phyloP scores from a whole-genome alignment of 2,888 invertebrate species.

The Pheosia tremula region DNA sequence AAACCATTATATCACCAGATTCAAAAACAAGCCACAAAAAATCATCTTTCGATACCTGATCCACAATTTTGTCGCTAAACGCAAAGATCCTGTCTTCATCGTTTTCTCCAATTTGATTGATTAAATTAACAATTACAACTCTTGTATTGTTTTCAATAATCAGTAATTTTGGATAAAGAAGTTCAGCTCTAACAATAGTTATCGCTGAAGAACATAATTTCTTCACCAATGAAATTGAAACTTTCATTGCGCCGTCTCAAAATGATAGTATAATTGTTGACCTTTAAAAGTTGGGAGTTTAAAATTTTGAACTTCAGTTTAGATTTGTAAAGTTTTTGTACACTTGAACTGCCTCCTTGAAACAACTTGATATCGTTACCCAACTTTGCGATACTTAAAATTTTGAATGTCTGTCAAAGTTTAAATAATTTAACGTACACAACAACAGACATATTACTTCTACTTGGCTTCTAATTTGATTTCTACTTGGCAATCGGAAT shows the following conservation, averaged over 20 bases:
- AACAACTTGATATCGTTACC: too few species aligned
- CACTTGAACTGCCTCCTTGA: too few species aligned
- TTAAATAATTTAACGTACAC: too few species aligned
- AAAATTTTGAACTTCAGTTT: too few species aligned
- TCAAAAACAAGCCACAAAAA: slow-evolving; percentile 64
- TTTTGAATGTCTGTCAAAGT: too few species aligned
- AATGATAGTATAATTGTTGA: too few species aligned
- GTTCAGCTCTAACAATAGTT: slow-evolving; percentile 44
- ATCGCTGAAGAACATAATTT: slow-evolving; percentile 28
- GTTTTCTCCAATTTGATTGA: slow-evolving; percentile 37
- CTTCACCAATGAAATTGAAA: slow-evolving; percentile 24
- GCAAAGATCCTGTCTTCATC: slow-evolving; percentile 28
- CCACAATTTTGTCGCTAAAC: slow-evolving; percentile 54
- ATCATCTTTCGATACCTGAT: slow-evolving; percentile 51
- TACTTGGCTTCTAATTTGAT: too few species aligned
- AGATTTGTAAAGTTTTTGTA: too few species aligned
- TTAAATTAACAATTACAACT: slow-evolving; percentile 50
- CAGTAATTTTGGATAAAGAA: slow-evolving; percentile 63
- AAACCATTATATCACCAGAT: slow-evolving; percentile 58
- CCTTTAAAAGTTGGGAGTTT: too few species aligned
- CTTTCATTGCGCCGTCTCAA: slow-evolving; percentile 21
- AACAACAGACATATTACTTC: too few species aligned
- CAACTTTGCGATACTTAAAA: too few species aligned
- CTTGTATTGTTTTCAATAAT: slow-evolving; percentile 49
- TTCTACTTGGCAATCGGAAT: too few species aligned